Conservation (phyloP, 2,888 invertebrate species). For the Apodemia duryi region DNA sequence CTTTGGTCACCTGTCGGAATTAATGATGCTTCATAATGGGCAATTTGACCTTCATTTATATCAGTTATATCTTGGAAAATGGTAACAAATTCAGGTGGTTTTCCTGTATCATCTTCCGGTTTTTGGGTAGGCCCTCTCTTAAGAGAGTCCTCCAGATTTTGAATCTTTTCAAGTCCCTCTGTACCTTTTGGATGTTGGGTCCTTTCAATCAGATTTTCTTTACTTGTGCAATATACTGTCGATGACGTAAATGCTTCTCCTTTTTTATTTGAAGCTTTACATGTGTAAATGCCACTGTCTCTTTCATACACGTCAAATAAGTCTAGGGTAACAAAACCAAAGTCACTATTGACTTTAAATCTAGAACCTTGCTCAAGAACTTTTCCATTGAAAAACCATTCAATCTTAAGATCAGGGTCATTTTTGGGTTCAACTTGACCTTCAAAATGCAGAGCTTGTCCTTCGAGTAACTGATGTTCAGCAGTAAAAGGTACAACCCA, state of each 20-base stretch:
- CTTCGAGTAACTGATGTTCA: conserved; percentile 89
- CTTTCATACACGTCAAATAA: conserved; percentile 94
- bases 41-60: conserved; percentile 96
- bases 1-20: conserved; percentile 96
- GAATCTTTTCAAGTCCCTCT: conserved; percentile 93
- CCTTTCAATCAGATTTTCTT: conserved; percentile 89
- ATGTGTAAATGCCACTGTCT: conserved; percentile 96
- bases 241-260: conserved; percentile 96
- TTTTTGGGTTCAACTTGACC: conserved; percentile 96
- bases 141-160: conserved; percentile 92
- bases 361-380: conserved; percentile 91
- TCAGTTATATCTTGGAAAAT: conserved; percentile 90
- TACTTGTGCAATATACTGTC: conserved; percentile 90
- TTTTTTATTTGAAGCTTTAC: conserved; percentile 91
- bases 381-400: conserved; percentile 97
- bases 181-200: conserved; percentile 98
- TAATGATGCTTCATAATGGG: conserved; percentile 97
- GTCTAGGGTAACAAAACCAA: conserved; percentile 97
- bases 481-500: conserved; percentile 91
- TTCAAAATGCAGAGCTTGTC: conserved; percentile 93
- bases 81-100: conserved; percentile 92
- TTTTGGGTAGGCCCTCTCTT: conserved; percentile 84
- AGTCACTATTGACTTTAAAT: conserved; percentile 95
- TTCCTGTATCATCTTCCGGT: conserved; percentile 87
- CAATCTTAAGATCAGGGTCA: conserved; percentile 93